Evolutionary conservation across 2,888 invertebrate species (phyloP), one percentile per base, ranked within the genome.

Genomic region (Drosophila yooni): DNA sequence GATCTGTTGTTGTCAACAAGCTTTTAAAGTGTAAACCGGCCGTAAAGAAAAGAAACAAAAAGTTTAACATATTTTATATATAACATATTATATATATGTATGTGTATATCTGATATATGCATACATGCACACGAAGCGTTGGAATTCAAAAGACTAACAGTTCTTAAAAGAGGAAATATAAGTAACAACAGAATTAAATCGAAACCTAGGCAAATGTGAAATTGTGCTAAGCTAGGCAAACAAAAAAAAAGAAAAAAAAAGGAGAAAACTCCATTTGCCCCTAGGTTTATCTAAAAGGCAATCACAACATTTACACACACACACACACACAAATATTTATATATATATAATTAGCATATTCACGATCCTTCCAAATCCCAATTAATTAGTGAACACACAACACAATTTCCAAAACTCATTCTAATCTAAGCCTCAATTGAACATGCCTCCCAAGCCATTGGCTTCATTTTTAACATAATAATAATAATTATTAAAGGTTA

Each of bases 131-230:
- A 71, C 69, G 70, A 73, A 76, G 79, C 83, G 76, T 74, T 72
- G 83, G 76, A 88, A 89, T 83, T 88, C 74, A 90, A 87, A 89
- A 90, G 90, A 89, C 89, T 89, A 90, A 89, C 85, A 76, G 77
- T 76, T 86, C 84, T 83, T 74, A 73, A 74, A 74, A 84, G 87
- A 88, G 81, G 48, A 54, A 66, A 73, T 62, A 53, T n/a, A 27
- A 21, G 25, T 33, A 46, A 33, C 11, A 31, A 56, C 38, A 40
- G 7, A 57, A 67, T 64, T n/a, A 59, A 62, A 51, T 36, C 51
- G 51, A 40, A 34, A 50, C 36, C 56, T 34, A 27, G 34, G 18
- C 21, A 27, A 36, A 38, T 40, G 53, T 46, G 15, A 46, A 25
- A 46, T 25, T 25, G 15, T 21, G 21, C 34, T 21, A 43, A 43